phyloP scores from a whole-genome alignment of 2,888 invertebrate genomes.

The Rugalucina vietnamica region DNA sequence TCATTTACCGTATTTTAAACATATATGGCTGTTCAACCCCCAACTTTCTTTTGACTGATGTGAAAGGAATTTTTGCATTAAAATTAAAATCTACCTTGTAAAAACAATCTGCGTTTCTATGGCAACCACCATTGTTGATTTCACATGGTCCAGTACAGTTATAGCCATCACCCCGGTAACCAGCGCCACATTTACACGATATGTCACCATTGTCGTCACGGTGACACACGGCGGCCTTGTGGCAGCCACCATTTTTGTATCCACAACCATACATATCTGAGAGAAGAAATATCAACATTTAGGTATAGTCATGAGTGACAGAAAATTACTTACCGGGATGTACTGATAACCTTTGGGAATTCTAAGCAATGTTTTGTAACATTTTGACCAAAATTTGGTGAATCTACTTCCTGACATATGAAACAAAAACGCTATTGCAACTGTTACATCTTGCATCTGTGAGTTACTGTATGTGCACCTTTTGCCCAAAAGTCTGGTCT shows the following conservation, averaged over 20 bases:
- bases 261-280: constrained; percentile 69
- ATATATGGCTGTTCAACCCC: too few relatives aligned
- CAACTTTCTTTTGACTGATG: too few relatives aligned
- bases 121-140: constrained; percentile 71
- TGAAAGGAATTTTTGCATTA: too few relatives aligned
- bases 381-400: neutral
- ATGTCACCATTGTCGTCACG: constrained; percentile 37
- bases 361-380: neutral
- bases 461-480: too few relatives aligned
- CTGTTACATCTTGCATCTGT: too few relatives aligned
- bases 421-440: neutral
- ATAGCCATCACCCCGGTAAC: constrained; percentile 71
- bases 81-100: constrained; percentile 60
- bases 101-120: constrained; percentile 67
- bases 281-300: neutral
- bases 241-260: constrained; percentile 75
- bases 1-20: too few relatives aligned
- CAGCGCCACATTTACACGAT: constrained; percentile 67
- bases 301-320: too few relatives aligned
- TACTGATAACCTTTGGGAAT: too few relatives aligned
- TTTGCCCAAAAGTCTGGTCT: too few relatives aligned
- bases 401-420: neutral
- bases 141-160: constrained; percentile 72
- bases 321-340: too few relatives aligned
- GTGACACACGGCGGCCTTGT: constrained; percentile 66